Conservation (phyloP, 2,797 vertebrate genomes). For the Halcyon smyrnensis region DNA sequence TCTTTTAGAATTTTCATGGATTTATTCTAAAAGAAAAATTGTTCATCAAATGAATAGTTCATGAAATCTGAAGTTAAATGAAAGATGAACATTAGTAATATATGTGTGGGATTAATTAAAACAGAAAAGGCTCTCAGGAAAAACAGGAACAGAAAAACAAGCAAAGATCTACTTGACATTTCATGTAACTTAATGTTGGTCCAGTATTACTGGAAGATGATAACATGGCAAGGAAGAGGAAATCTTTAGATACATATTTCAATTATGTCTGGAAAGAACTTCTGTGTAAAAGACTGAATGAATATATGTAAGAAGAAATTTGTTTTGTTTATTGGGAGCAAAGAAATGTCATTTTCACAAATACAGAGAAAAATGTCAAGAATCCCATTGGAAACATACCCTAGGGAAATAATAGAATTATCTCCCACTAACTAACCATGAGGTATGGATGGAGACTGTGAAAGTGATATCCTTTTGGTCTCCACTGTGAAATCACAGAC, state of each 20-base stretch:
- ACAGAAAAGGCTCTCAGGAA: not conserved
- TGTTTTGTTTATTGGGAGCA: not conserved
- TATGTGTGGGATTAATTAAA: not conserved
- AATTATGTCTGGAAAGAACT: not conserved
- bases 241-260: not conserved
- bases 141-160: not conserved
- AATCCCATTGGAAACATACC: not conserved
- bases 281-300: not conserved
- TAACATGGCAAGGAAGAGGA: not conserved
- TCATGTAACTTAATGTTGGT: not conserved
- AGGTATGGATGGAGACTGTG: not conserved
- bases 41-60: not conserved
- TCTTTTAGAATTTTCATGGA: not conserved
- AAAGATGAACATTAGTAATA: not conserved
- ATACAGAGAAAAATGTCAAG: not conserved
- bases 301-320: not conserved
- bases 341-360: not conserved
- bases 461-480: constrained; percentile 39
- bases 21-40: not conserved
- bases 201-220: not conserved
- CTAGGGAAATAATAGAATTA: constrained; percentile 38
- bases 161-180: not conserved
- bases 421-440: not conserved
- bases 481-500: constrained; percentile 58
- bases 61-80: not conserved